Conservation (phyloP, 1,140 invertebrate species). For the Lutraria rhynchaena region DNA sequence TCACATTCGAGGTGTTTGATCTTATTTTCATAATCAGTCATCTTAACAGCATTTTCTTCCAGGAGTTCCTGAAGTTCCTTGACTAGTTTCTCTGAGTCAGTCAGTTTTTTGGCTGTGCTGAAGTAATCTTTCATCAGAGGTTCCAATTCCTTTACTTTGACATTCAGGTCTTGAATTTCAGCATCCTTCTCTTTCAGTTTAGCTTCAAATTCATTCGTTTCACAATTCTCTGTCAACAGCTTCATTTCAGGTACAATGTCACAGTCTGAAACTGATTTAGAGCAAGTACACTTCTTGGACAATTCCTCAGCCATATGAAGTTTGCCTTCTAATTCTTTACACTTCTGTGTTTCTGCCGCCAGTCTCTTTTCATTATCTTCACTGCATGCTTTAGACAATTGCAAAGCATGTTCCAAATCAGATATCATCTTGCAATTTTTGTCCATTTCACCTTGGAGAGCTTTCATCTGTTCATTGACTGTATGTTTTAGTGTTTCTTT, state of each 20-base stretch:
- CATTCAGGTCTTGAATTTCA: conserved; percentile 8
- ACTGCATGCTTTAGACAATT: conserved; percentile 7
- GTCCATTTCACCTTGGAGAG: conserved; percentile 32
- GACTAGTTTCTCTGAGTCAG: conserved; percentile 10
- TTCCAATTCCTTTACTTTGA: conserved; percentile 40
- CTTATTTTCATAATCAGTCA: conserved; percentile 20
- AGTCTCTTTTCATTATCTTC: conserved; percentile 29
- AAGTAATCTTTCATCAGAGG: conserved; percentile 53
- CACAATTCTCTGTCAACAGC: neutral
- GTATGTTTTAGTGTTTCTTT: neutral
- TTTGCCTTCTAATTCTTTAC: neutral
- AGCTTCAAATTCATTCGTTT: conserved; percentile 3
- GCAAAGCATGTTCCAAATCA: conserved; percentile 33
- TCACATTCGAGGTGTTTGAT: neutral
- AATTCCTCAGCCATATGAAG: neutral
- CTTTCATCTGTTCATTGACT: conserved; percentile 42
- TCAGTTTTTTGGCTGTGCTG: conserved; percentile 32
- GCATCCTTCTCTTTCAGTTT: conserved; percentile 12
- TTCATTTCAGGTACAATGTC: neutral
- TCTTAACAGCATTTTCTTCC: conserved; percentile 18
- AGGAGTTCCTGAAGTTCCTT: neutral
- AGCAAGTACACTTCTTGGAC: neutral
- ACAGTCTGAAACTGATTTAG: no score
- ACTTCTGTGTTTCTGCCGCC: neutral
- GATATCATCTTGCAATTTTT: conserved; percentile 49